Base-by-base conservation (phyloP, 1,140 invertebrate genomes). In the Sycophila sp. region DNA sequence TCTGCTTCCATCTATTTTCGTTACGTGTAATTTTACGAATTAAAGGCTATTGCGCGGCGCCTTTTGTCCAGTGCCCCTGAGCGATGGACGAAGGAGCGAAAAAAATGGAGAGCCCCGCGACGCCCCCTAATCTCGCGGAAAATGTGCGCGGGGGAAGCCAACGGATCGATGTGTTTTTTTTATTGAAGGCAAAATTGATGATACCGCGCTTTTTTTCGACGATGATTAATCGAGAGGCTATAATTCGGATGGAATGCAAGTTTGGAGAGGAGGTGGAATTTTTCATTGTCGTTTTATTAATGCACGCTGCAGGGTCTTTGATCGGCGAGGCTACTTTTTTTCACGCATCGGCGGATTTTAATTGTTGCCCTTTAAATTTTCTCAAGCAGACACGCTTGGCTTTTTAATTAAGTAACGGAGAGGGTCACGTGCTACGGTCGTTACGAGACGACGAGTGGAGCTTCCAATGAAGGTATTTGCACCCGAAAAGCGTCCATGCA, bases 1-100 rank as follows among this genome's bases (percentile, higher is more conserved):
- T 24, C 24, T 49, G 32, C 26, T 19, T 38, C 49, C 28, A 30
- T 58, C 38, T 17, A 53, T 6, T 53, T 38, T 28, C 58, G 67
- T 62, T 69, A 69, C 67, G 47, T 69, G 45, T 60, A 69, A 69
- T 69, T 60, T 69, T 19, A 13, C 56, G 40, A 69, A 69, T 68
- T 49, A 59, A n/a, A 68, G 40, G 34, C 32, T 30, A 24, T 3
- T 17, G 40, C 19, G 19, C 28, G n/a, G 30, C 26, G 13, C 4
- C 36, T 56, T 56, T 66, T 45, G 49, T 24, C 47, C 24, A 26
- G 30, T 47, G 11, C 30, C 17, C 47, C 34, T 6, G 13, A 30
- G 15, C 1, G 40, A 62, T 28, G 13, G n/a, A 10, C 28, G 26
- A 17, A 8, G 22, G 28, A 26, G 22, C 19, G 49, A 30, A 8